These are phyloP conservation scores for Boloria selene DNA, from an alignment of 2,888 invertebrate genomes.

Conservation along the genomic window DNA sequence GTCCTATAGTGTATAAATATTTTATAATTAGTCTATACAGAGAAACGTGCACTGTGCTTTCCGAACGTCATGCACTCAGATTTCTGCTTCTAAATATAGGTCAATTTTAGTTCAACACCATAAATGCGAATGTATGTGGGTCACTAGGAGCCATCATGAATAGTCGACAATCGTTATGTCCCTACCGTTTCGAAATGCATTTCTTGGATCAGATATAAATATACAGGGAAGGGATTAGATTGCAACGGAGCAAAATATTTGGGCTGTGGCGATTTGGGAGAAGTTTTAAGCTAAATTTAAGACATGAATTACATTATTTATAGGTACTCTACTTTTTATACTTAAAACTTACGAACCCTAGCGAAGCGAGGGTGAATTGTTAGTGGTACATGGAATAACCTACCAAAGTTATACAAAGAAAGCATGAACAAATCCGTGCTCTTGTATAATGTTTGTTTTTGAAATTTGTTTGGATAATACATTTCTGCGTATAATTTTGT, in stretches of 20 bases:
- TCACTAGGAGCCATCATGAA: constrained; percentile 61
- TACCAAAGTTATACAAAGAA: neutral
- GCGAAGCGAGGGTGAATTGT: too few species aligned
- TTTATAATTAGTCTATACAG: constrained; percentile 18
- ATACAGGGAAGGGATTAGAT: constrained; percentile 45
- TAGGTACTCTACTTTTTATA: neutral
- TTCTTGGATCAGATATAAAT: constrained; percentile 48
- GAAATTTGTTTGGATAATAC: constrained; percentile 14
- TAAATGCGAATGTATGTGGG: constrained; percentile 70
- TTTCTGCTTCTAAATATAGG: constrained; percentile 69
- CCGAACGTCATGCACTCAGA: constrained; percentile 56
- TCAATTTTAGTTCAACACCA: constrained; percentile 56
- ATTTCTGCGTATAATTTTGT: constrained; percentile 28
- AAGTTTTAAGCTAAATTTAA: neutral
- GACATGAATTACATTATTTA: neutral
- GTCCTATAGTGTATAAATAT: neutral
- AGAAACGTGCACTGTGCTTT: constrained; percentile 53
- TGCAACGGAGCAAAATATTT: constrained; percentile 41
- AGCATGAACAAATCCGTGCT: neutral
- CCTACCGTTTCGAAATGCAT: constrained; percentile 57
- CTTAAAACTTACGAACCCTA: too few species aligned
- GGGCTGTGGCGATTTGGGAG: neutral
- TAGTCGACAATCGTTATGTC: constrained; percentile 61
- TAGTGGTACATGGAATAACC: too few species aligned
- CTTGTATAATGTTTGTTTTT: neutral